Base-by-base conservation (phyloP, 2,113 vertebrate genomes). In the Lipophrys pholis region DNA sequence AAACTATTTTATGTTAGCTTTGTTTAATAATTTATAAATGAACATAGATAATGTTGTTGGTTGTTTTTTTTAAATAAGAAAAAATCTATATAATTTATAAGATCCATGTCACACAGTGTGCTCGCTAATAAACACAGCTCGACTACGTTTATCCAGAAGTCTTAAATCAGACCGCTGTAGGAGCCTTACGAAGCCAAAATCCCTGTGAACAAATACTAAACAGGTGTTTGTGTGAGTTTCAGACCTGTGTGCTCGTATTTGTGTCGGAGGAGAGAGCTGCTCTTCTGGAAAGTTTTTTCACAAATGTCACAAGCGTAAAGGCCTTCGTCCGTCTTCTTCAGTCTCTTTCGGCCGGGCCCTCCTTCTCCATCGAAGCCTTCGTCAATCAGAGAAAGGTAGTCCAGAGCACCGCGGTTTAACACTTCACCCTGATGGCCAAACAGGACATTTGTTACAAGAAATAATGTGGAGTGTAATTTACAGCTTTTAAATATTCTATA, bases 201-300 rank as follows among this genome's bases (percentile, higher is more conserved):
- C 4, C 2, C 2, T 30, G 21, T 30, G 21, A 30, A 30, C 21
- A 30, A 30, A 30, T 30, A 30, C 4, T 30, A 30, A 30, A 30
- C 21, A 30, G 21, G 4, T 30, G 21, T n/a, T n/a, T 14, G 65
- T 1, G 14, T 3, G 51, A 11, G 14, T 46, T 61, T 66, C 88
- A 2, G 66, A 95, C 95, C 95, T 87, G 94, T 95, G 88, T 95
- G 95, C 76, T 95, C 95, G 3, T 95, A 95, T 90, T 95, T 95
- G 73, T 95, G 95, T 2, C 95, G 86, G 11, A 95, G 93, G 45
- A 95, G 80, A 16, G 95, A 95, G 85, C 95, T 95, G 89, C 95
- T 95, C 81, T 95, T 95, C 83, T 95, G 95, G 78, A 95, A 95
- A 55, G 93, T 94, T 83, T 95, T 95, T 55, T 95, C 92, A 74